These are phyloP conservation scores for Pemphredon lugubris DNA, from an alignment of 2,888 invertebrate genomes.

Conservation along the genomic window DNA sequence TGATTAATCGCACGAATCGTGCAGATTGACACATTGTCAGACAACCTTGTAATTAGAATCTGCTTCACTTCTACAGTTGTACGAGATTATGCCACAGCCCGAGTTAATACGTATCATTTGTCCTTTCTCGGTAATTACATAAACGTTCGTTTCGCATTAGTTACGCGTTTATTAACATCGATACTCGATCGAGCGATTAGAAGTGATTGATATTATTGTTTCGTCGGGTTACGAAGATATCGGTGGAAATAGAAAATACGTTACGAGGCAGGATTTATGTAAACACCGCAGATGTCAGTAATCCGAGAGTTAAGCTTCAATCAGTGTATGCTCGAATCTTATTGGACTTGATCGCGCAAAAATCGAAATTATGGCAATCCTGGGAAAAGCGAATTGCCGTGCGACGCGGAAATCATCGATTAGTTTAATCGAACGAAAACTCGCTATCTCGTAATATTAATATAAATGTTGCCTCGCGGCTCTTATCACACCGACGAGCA, in stretches of 20 bases:
- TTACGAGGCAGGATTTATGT: too few relatives aligned
- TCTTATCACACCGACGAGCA: conserved; percentile 38
- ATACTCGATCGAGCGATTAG: background rate
- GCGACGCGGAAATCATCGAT: conserved; percentile 28
- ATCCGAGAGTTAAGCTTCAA: too few relatives aligned
- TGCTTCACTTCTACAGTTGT: background rate
- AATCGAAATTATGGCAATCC: background rate
- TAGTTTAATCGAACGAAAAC: conserved; percentile 21
- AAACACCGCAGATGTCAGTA: too few relatives aligned
- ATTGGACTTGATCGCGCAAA: background rate
- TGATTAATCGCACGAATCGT: conserved; percentile 1
- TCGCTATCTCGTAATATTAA: conserved; percentile 26
- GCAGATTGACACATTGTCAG: conserved; percentile 10
- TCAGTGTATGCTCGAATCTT: too few relatives aligned
- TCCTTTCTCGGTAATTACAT: background rate
- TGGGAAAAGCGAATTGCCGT: conserved; percentile 14
- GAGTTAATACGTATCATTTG: conserved; percentile 1
- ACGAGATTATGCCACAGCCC: conserved; percentile 2
- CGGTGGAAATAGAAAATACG: too few relatives aligned
- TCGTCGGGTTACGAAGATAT: too few relatives aligned
- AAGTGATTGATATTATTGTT: too few relatives aligned
- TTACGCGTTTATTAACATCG: background rate
- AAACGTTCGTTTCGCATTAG: too few relatives aligned
- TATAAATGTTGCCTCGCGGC: conserved; percentile 29
- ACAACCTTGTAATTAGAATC: conserved; percentile 7